Base-by-base conservation (phyloP, 2,113 vertebrate genomes). In the Amphiprion percula region DNA sequence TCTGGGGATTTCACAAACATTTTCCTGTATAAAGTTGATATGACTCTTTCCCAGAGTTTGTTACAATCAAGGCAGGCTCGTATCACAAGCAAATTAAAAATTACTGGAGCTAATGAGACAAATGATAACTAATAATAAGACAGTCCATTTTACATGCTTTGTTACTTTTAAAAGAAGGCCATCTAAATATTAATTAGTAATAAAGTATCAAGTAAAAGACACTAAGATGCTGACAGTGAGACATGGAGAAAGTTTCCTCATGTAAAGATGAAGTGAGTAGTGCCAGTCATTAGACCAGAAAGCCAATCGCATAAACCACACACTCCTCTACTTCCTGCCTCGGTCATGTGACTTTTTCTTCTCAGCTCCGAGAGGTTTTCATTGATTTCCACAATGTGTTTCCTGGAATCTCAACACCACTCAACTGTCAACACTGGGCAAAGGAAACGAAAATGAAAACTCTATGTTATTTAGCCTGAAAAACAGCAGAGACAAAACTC, bases 371-470 rank as follows among this genome's bases (percentile, higher is more conserved):
- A 69, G 41, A n/a, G 60, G 15, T 49, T 82, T 65, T 68, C n/a
- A 92, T 89, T 74, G 88, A 91, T 90, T 87, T 87, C 64, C 66
- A 50, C 78, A 59, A 52, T 60, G 62, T 19, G 72, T 69, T 91
- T 86, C 80, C 87, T 89, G 80, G 49, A 83, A 90, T 71, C 67
- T 69, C 71, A 83, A 80, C 74, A 78, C 10, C 62, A 62, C 68
- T 70, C 60, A 14, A 15, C 68, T 26, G 69, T 74, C 66, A 77
- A 66, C 24, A 33, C 54, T 26, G 55, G 16, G 26, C 28, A 46
- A 64, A 64, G 56, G 66, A 61, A 75, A 74, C 5, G 2, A 53
- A 44, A 54, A 60, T 12, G 52, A 50, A 53, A 49, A 60, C 14
- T 14, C 15, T 44, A 4, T 4, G 11, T 7, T 7, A 33, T 33